Base-by-base conservation (phyloP, 2,113 vertebrate genomes). In the Uria aalge region DNA sequence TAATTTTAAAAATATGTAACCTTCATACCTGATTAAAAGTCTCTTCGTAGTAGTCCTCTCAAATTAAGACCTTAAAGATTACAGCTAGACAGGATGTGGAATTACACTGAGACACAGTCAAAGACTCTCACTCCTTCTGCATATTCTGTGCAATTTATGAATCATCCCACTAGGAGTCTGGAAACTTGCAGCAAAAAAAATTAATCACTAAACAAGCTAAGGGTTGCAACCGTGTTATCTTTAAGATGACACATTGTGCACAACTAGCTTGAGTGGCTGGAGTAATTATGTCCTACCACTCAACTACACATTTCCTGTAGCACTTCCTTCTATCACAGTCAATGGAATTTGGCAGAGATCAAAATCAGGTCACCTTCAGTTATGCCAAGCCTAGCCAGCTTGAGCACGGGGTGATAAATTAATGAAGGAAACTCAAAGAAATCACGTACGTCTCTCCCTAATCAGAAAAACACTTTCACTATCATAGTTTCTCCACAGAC, bases 361-460 rank as follows among this genome's bases (percentile, higher is more conserved):
- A 85, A 82, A 90, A 93, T 69, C 85, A 92, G 85, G 88, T 95
- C 82, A 88, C 59, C 52, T 94, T 86, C 53, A 92, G 55, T 50
- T 85, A 66, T 12, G 29, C 56, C 38, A 88, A 66, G 15, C 12
- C 63, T 73, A n/a, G 32, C 14, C 71, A 79, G 5, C 59, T 85
- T 92, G 67, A 90, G 76, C 27, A 89, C 52, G 8, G 34, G 84
- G 60, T 75, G 73, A 92, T 41, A 71, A 78, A 91, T 82, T 21
- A 71, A 48, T 1, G 3, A 85, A 90, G 45, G 17, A 92, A 78
- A 85, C 19, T 63, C 38, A 66, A 43, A 80, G 59, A 67, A 74
- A 64, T 45, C 69, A 62, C 1, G 0, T 59, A 38, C 3, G 9
- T 68, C 48, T 82, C 53, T 82, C 29, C 34, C 15, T 83, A 68